Evolutionary conservation across 2,113 vertebrate species (phyloP).

Genomic region (Lophotis ruficrista): DNA sequence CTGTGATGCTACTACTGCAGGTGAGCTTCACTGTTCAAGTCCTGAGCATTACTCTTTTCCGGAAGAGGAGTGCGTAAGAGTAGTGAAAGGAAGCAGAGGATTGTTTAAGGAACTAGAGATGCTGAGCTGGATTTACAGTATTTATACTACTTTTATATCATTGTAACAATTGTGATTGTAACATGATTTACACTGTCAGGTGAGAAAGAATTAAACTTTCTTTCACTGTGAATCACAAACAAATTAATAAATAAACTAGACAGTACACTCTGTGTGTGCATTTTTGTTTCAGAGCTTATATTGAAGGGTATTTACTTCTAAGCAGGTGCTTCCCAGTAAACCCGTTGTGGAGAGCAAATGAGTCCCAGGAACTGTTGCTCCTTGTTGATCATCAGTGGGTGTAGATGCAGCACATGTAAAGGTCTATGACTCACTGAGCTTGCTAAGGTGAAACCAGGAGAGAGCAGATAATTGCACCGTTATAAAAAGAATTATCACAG

Average conservation of each 20-base stretch:
- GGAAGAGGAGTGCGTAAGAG: not conserved
- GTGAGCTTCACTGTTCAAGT: not conserved
- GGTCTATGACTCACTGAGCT: constrained; percentile 57
- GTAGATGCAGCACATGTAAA: constrained; percentile 52
- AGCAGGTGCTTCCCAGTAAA: constrained; percentile 2
- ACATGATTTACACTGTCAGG: not conserved
- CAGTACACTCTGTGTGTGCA: not conserved
- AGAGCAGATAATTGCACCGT: constrained; percentile 59
- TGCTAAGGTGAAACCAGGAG: constrained; percentile 54
- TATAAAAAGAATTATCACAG: constrained; percentile 50
- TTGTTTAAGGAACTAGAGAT: not conserved
- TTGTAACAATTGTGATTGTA: not conserved
- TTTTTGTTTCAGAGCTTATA: not conserved
- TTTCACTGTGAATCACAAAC: not conserved
- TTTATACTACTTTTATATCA: not conserved
- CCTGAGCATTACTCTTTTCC: not conserved
- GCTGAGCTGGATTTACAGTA: not conserved
- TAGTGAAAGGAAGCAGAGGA: not conserved
- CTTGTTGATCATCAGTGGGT: constrained; percentile 50
- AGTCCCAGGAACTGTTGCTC: constrained; percentile 4
- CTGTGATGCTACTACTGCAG: not conserved
- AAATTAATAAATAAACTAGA: not conserved
- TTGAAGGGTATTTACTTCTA: not conserved
- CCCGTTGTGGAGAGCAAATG: not conserved
- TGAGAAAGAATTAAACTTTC: not conserved